Percentiles rank a stretch among this genome's conserved stretches.
These are phyloP conservation scores for Dermolepida albohirtum DNA, from an alignment of 2,888 invertebrate genomes.

Conservation along the genomic window DNA sequence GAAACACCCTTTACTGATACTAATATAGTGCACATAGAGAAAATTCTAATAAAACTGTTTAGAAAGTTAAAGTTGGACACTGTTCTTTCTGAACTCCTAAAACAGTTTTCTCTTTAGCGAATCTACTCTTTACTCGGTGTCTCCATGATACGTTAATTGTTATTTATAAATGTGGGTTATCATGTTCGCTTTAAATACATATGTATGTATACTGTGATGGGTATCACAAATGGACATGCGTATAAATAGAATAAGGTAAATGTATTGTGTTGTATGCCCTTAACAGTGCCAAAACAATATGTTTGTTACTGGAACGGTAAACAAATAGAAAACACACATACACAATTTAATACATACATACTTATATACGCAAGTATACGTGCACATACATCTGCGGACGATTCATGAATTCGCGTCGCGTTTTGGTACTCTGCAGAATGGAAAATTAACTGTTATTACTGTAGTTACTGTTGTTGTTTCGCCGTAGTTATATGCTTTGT, in stretches of 20 bases:
- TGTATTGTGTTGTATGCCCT: conserved; percentile 26
- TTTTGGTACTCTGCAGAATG: conserved; percentile 13
- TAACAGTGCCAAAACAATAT: conserved; percentile 5
- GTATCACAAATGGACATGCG: conserved; percentile 6
- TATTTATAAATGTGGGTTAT: conserved; percentile 26
- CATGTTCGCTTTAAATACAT: conserved; percentile 7
- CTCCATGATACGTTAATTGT: conserved; percentile 14
- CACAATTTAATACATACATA: neutral
- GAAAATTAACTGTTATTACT: conserved; percentile 31
- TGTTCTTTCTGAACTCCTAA: too few species aligned
- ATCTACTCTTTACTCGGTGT: too few species aligned
- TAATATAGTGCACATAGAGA: too few species aligned
- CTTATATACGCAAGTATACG: neutral
- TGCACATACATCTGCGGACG: neutral
- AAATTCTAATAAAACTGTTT: too few species aligned
- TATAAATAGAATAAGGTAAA: neutral
- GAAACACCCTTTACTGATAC: too few species aligned
- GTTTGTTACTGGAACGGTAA: conserved; percentile 22
- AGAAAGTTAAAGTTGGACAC: too few species aligned
- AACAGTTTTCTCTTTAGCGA: neutral
- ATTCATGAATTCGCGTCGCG: conserved; percentile 25
- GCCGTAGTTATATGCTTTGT: conserved; percentile 15
- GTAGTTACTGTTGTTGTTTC: conserved; percentile 23
- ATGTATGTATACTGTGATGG: conserved; percentile 12
- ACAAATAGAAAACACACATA: neutral